A percentile compares a stretch with the other conserved stretches of the same genome.
phyloP scores from a whole-genome alignment of 2,888 invertebrate genomes.

The Arenicola marina region DNA sequence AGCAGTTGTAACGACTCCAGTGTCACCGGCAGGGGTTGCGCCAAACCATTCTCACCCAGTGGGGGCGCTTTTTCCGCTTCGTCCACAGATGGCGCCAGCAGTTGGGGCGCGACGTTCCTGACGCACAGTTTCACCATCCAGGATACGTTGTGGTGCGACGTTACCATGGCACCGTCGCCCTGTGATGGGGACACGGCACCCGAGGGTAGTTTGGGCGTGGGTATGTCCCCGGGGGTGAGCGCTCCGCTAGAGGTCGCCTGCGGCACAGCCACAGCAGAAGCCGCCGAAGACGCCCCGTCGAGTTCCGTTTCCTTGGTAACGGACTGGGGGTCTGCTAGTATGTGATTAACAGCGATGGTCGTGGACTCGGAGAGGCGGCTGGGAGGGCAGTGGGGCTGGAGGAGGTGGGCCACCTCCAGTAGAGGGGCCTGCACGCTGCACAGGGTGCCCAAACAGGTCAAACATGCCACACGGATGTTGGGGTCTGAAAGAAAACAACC shows the following conservation, averaged over 20 bases:
- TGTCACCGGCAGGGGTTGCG: conserved; percentile 69
- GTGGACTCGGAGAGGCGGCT: neutral
- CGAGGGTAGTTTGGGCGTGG: too few relatives aligned
- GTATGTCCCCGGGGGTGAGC: too few relatives aligned
- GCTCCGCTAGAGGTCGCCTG: too few relatives aligned
- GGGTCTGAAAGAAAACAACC: conserved; percentile 55
- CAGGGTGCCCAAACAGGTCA: conserved; percentile 59
- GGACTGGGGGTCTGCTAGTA: too few relatives aligned
- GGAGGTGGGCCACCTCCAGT: conserved; percentile 46
- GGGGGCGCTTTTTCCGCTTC: neutral
- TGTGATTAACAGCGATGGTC: too few relatives aligned
- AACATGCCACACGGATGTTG: conserved; percentile 60
- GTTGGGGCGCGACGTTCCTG: conserved; percentile 48
- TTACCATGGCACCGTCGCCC: too few relatives aligned
- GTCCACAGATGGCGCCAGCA: conserved; percentile 8
- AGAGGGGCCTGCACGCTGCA: conserved; percentile 57
- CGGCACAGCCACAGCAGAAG: too few relatives aligned
- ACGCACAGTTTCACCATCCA: conserved; percentile 59
- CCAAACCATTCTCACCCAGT: neutral
- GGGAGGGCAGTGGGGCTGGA: conserved; percentile 7
- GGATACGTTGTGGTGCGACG: conserved; percentile 4
- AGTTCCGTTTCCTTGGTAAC: too few relatives aligned
- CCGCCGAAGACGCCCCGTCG: too few relatives aligned
- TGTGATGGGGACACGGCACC: too few relatives aligned
- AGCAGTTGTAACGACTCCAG: conserved; percentile 76